Base-by-base conservation (phyloP, 2,888 invertebrate genomes). In the Chymomyza procnemis region DNA sequence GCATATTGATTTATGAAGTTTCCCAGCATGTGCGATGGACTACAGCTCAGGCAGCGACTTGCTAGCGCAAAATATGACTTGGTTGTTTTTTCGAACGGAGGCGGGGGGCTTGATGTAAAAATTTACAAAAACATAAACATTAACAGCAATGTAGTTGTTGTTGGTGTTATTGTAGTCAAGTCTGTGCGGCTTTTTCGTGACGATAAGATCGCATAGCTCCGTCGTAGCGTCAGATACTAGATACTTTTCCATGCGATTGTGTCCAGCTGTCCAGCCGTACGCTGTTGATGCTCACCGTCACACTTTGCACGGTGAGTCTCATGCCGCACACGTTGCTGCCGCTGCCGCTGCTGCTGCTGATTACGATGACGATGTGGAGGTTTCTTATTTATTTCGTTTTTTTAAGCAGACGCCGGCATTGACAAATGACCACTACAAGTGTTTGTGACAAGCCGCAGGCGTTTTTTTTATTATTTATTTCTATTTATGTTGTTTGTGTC, bases 401-500 rank as follows among this genome's bases (percentile, higher is more conserved):
- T 57, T 22, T 57, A 65, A 65, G 34, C 78, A 76, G 78, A 80
- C 78, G 78, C 83, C 78, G 65, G 64, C 71, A 74, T 82, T 90
- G 90, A 90, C 89, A 90, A 90, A 90, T 90, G 90, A 89, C 88
- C 87, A 78, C 80, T 79, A 89, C 90, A 90, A 88, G 85, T 87
- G 87, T 89, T 90, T 90, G 88, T 90, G 90, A 90, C 90, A 90
- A 83, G 86, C 88, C 88, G 89, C 90, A 88, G 89, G 90, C 76
- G 80, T 75, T 75, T 86, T 75, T 86, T 71, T 77, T 67, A 64
- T 71, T 67, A 71, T 68, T 73, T 68, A 72, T 72, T 71, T 75
- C 70, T 81, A 81, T 79, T 83, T 78, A 75, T 70, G 70, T 67
- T 62, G 60, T 64, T 62, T 50, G 70, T 67, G 65, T 57, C 65